Evolutionary conservation across 2,797 vertebrate genomes (phyloP), one percentile per base, ranked within the genome.

Genomic region (Ibycter americanus): DNA sequence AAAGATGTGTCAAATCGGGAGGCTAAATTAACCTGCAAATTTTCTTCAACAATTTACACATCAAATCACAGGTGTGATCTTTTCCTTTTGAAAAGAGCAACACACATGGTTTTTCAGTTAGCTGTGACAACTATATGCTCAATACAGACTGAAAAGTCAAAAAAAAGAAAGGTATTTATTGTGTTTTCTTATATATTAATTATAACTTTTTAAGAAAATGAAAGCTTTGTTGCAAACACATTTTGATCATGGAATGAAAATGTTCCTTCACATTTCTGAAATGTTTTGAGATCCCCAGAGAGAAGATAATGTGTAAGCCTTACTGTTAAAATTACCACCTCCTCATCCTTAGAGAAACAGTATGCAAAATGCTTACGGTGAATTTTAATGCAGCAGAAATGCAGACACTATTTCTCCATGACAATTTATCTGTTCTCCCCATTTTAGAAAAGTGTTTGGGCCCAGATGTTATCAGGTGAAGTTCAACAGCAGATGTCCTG

Each of bases 401-500:
- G 36, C 9, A 65, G 2, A 79, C 2, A 3, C 13, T 52, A 22
- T 63, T 85, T 87, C 61, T 92, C 65, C 27, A 71, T 22, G 32
- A 62, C 6, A 68, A 76, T 40, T 31, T 66, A 13, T 67, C 31
- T 34, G 70, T 55, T 2, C 0, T 1, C 31, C 36, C 19, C 15
- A 3, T 65, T 93, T 83, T 34, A 89, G 78, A 67, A 87, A 87
- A 71, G 26, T 55, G 74, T 25, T 74, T 80, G 26, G 15, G 34
- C 36, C 40, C 93, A 84, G 86, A 74, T 83, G 77, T 72, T 82
- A 89, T 7, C 93, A 96, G 85, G 81, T 92, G 40, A 90, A 95
- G 95, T 90, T 70, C 59, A 90, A 74, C 62, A 88, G 89, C 76
- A 94, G 93, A 91, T 93, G 49, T 86, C 77, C 51, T 82, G 29